These are phyloP conservation scores for Lasius platythorax DNA, from an alignment of 2,888 invertebrate species.

Conservation along the genomic window DNA sequence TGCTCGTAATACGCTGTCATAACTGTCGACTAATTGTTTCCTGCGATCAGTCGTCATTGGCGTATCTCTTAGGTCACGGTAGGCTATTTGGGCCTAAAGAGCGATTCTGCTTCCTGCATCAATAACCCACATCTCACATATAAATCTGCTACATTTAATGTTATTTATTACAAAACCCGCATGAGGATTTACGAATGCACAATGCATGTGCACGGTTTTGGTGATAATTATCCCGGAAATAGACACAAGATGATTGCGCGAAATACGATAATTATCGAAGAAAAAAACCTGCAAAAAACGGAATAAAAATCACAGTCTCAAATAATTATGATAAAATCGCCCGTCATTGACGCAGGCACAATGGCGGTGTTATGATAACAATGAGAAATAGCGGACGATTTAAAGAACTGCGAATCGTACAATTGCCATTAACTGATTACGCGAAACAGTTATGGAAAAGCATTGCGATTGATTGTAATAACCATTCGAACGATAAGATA, in stretches of 20 bases:
- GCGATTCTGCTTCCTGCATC: background rate
- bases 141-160: background rate
- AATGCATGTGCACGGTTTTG: background rate
- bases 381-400: background rate
- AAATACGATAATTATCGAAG: background rate
- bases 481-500: background rate
- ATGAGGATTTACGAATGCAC: background rate
- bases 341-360: background rate
- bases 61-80: background rate
- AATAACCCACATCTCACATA: background rate
- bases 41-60: slow-evolving; percentile 12
- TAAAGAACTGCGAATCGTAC: background rate
- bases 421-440: background rate
- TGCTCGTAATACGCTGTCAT: background rate
- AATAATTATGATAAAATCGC: background rate
- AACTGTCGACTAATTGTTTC: slow-evolving; percentile 36
- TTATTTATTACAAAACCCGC: background rate
- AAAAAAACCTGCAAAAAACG: background rate
- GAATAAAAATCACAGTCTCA: background rate
- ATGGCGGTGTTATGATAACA: background rate
- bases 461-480: background rate
- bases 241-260: background rate
- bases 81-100: background rate
- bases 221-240: background rate
- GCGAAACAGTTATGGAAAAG: background rate